Conservation (phyloP, 2,113 vertebrate genomes). For the Crotophaga sulcirostris region DNA sequence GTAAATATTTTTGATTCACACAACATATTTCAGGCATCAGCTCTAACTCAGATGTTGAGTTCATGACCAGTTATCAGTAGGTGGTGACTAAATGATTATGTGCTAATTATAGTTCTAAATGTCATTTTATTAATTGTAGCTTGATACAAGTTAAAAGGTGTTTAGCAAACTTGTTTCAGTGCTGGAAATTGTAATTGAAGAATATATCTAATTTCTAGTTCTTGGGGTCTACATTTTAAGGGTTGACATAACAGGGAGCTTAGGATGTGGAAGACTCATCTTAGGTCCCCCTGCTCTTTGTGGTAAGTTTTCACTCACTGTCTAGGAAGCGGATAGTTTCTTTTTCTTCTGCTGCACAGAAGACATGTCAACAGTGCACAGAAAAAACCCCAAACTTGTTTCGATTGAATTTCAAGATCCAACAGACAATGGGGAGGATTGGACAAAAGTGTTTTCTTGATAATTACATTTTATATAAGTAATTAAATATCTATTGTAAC, state of each 20-base stretch:
- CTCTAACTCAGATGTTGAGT: background rate
- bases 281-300: background rate
- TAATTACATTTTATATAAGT: background rate
- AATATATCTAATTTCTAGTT: background rate
- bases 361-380: background rate
- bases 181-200: background rate
- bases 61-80: constrained; percentile 1
- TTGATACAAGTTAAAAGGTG: background rate
- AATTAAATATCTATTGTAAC: background rate
- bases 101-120: background rate
- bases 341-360: background rate
- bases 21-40: background rate
- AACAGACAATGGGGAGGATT: background rate
- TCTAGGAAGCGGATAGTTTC: background rate
- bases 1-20: constrained; percentile 14
- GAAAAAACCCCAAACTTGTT: background rate
- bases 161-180: background rate
- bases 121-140: constrained; percentile 6
- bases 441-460: background rate
- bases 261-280: background rate
- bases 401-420: background rate
- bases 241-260: background rate
- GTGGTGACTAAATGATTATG: background rate
- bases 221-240: background rate
- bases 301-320: background rate